Evolutionary conservation across 2,113 vertebrate species (phyloP), one percentile per base, ranked within the genome.

Genomic region (Lynx canadensis): DNA sequence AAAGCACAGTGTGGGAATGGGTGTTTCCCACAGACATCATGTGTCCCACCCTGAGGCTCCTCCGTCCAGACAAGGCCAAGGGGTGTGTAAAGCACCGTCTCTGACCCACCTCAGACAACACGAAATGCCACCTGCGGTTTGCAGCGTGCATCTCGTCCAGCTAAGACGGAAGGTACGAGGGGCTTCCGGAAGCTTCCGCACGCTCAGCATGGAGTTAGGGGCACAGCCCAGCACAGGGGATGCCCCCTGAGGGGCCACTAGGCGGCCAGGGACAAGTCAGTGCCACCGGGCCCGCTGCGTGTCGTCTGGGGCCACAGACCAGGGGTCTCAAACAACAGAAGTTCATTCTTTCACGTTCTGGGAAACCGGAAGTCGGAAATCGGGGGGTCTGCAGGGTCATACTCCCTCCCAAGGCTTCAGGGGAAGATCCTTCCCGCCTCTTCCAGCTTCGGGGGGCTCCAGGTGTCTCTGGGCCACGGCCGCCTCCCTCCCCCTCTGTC

Each of bases 71-170:
- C 1, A 36, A 95, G 88, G 93, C 52, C 11, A 1, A 33, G 9
- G 4, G 25, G 29, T 5, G 4, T 3, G 27, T 27, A 4, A 10
- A 76, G 29, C 19, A 31, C 65, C 25, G 38, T 29, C 18, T 23
- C 4, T 0, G 52, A 83, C 18, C 1, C 9, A 38, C 31, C 45
- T 45, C 25, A 8, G 41, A 76, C 7, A 19, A 31, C 13, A 2
- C 55, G 1, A 14, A 5, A 0, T 0, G 60, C 66, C 36, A 23
- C 21, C 0, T 0, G 0, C 23, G 41, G 3, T 36, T 5, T 21
- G 7, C 11, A 33, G 25, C 23, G 55, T 5, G 0, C 0, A 0
- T 13, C 65, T 50, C 2, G 4, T 38, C 36, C 21, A 16, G 69
- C 19, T 15, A n/a, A 25, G 6, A 25, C 2, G 0, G 55, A 7